Conservation (phyloP, 2,113 vertebrate species). For the Tursiops truncatus region DNA sequence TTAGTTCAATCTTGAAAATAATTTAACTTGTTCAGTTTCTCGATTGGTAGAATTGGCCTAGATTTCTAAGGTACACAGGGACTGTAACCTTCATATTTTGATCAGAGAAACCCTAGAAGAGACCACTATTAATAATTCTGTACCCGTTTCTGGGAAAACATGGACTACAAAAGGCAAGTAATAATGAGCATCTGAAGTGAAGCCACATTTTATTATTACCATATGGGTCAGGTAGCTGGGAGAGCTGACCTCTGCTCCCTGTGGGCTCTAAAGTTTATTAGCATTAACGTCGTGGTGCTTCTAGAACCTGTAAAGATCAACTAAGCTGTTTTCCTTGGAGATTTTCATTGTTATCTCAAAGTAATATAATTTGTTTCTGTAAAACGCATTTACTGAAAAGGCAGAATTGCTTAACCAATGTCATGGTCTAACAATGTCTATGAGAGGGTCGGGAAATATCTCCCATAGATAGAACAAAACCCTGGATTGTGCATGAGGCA, state of each 20-base stretch:
- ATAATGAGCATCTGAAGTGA: background rate
- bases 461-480: background rate
- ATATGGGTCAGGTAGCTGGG: background rate
- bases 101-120: background rate
- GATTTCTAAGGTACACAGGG: background rate
- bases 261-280: background rate
- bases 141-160: background rate
- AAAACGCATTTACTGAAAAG: conserved; percentile 16
- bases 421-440: background rate
- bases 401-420: background rate
- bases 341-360: background rate
- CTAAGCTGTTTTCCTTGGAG: background rate
- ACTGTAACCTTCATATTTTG: background rate
- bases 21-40: background rate
- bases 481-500: background rate
- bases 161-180: background rate
- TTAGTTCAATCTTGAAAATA: background rate
- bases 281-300: background rate
- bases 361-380: background rate
- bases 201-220: background rate
- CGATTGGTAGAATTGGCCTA: background rate
- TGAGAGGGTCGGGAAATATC: background rate
- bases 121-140: background rate
- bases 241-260: background rate
- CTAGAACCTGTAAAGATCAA: background rate